Evolutionary conservation across 1,140 invertebrate genomes (phyloP).

Genomic region (Brachionus plicatilis): DNA sequence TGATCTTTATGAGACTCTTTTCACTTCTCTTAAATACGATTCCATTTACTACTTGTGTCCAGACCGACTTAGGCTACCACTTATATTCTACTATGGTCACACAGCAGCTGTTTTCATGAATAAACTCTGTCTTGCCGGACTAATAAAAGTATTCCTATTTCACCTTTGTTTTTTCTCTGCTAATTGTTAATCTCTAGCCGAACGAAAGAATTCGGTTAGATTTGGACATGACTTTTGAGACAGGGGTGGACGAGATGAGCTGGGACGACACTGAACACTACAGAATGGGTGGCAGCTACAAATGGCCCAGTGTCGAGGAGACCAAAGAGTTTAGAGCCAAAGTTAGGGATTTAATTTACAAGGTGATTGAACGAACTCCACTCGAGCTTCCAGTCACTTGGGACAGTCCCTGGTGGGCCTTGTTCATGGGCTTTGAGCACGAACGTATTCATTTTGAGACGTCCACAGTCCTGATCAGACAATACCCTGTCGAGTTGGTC

Average conservation of each 20-base stretch:
- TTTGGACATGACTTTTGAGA: conserved; percentile 54
- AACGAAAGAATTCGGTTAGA: conserved; percentile 49
- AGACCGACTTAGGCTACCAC: conserved; percentile 51
- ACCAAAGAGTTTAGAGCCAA: conserved; percentile 49
- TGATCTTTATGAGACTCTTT: conserved; percentile 2
- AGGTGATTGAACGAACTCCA: conserved; percentile 51
- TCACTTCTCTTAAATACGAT: not conserved
- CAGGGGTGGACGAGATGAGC: conserved; percentile 57
- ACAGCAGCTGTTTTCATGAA: conserved; percentile 54
- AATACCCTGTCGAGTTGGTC: conserved; percentile 50
- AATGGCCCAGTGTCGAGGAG: conserved; percentile 50
- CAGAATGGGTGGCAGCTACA: conserved; percentile 52
- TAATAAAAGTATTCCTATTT: conserved; percentile 47
- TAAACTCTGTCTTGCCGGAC: conserved; percentile 50
- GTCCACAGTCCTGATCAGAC: conserved; percentile 53
- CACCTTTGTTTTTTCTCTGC: not conserved
- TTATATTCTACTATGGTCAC: conserved; percentile 55
- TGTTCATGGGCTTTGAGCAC: conserved; percentile 56
- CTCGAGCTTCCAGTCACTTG: conserved; percentile 51
- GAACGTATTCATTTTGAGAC: conserved; percentile 55
- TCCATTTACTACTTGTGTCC: conserved; percentile 43
- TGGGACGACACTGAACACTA: conserved; percentile 53
- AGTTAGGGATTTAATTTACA: conserved; percentile 48
- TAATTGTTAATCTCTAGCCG: conserved; percentile 44
- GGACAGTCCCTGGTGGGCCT: conserved; percentile 52